Evolutionary conservation across 2,797 vertebrate species (phyloP).

Genomic region (Pelochelys cantorii): DNA sequence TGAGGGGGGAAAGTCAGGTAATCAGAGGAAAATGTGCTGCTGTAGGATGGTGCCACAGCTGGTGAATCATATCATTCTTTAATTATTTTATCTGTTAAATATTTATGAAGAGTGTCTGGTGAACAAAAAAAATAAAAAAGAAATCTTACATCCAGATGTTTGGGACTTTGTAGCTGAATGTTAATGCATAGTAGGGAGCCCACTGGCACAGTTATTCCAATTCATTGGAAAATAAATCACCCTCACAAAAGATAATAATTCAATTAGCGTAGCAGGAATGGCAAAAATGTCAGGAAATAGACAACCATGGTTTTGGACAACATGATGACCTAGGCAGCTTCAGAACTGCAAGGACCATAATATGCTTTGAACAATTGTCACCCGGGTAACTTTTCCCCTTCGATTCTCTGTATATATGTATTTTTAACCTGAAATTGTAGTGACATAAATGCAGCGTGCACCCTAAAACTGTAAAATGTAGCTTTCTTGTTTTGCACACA

Average conservation of each 20-base stretch:
- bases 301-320: background rate
- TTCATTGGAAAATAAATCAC: background rate
- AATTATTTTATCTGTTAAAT: conserved; percentile 47
- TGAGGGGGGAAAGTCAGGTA: background rate
- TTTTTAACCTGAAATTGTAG: background rate
- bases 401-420: background rate
- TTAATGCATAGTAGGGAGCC: background rate
- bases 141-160: background rate
- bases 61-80: conserved; percentile 16
- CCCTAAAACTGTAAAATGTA: background rate
- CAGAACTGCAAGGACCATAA: background rate
- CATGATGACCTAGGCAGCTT: background rate
- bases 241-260: background rate
- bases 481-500: background rate
- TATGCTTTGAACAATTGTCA: background rate
- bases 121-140: background rate
- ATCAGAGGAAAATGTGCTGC: background rate
- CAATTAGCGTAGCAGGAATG: background rate
- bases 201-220: background rate
- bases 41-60: background rate
- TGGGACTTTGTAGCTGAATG: background rate
- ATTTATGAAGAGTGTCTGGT: conserved; percentile 20
- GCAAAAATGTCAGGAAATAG: conserved; percentile 11
- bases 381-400: background rate
- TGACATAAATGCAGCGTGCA: background rate